Conservation (phyloP, 2,113 vertebrate species). For the Pituophis catenifer region DNA sequence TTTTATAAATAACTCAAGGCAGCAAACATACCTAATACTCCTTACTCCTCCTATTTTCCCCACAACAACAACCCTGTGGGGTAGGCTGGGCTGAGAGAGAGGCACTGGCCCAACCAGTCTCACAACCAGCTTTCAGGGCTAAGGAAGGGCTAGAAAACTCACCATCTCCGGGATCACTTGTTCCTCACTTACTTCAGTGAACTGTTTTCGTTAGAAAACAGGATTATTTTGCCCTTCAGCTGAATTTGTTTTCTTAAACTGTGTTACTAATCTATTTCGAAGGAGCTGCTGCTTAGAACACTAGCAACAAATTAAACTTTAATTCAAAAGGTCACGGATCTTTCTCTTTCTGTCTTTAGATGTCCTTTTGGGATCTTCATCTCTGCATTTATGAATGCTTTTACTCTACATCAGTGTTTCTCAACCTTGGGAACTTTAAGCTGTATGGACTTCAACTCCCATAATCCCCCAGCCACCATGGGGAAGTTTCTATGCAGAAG, state of each 20-base stretch:
- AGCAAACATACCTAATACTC: background rate
- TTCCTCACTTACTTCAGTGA: background rate
- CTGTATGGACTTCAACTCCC: background rate
- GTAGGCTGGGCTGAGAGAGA: background rate
- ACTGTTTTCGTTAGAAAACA: background rate
- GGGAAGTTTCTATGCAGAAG: background rate
- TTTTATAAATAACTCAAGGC: background rate
- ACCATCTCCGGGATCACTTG: background rate
- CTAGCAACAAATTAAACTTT: background rate
- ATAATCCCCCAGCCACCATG: background rate
- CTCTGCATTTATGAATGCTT: background rate
- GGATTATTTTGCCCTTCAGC: background rate
- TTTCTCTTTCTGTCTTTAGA: background rate
- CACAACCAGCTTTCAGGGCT: background rate
- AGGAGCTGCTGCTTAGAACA: background rate
- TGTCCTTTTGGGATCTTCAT: background rate
- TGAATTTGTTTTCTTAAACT: background rate
- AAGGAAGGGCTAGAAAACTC: background rate
- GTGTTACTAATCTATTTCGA: background rate
- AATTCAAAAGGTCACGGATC: background rate
- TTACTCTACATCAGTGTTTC: background rate
- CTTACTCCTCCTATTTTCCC: background rate
- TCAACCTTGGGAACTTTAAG: background rate
- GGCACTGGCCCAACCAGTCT: background rate
- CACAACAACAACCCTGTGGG: background rate